Percentiles rank a stretch among this genome's conserved stretches.
These are phyloP conservation scores for Thereva nobilitata DNA, from an alignment of 2,888 invertebrate genomes.

Conservation along the genomic window DNA sequence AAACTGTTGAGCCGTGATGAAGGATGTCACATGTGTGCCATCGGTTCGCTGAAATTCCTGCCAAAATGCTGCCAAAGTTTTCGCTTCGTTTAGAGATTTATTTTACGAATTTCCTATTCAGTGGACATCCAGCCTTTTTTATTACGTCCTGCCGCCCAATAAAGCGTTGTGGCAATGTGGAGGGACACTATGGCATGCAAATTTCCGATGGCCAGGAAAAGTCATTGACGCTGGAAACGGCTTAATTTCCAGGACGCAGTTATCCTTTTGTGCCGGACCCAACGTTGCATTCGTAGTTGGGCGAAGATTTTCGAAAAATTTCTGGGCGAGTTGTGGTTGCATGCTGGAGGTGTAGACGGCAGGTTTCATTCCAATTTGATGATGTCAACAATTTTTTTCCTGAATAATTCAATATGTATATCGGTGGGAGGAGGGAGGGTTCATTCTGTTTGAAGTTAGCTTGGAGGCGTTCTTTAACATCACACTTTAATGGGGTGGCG, in stretches of 20 bases:
- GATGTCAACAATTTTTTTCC: not conserved
- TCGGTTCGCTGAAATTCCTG: not conserved
- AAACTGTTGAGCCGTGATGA: slow-evolving; percentile 21
- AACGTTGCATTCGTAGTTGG: too few relatives aligned
- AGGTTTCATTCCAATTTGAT: slow-evolving; percentile 8
- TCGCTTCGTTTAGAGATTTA: slow-evolving; percentile 29
- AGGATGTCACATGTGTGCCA: slow-evolving; percentile 24
- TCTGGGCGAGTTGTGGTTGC: not conserved
- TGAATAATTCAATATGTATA: slow-evolving; percentile 6
- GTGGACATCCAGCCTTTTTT: not conserved
- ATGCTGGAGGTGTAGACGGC: not conserved
- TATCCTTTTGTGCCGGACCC: too few relatives aligned
- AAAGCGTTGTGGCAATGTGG: not conserved
- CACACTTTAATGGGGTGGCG: too few relatives aligned
- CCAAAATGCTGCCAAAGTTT: slow-evolving; percentile 23
- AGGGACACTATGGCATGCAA: too few relatives aligned
- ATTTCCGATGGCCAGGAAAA: too few relatives aligned
- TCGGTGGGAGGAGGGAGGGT: not conserved
- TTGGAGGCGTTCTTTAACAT: too few relatives aligned
- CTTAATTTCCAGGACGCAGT: too few relatives aligned
- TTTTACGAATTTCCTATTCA: slow-evolving; percentile 25
- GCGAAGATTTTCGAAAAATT: too few relatives aligned
- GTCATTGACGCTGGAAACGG: too few relatives aligned
- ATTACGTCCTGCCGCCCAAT: too few relatives aligned
- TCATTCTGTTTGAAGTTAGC: not conserved